Evolutionary conservation across 2,888 invertebrate species (phyloP), one percentile per base, ranked within the genome.

Genomic region (Phyllotreta cruciferae): DNA sequence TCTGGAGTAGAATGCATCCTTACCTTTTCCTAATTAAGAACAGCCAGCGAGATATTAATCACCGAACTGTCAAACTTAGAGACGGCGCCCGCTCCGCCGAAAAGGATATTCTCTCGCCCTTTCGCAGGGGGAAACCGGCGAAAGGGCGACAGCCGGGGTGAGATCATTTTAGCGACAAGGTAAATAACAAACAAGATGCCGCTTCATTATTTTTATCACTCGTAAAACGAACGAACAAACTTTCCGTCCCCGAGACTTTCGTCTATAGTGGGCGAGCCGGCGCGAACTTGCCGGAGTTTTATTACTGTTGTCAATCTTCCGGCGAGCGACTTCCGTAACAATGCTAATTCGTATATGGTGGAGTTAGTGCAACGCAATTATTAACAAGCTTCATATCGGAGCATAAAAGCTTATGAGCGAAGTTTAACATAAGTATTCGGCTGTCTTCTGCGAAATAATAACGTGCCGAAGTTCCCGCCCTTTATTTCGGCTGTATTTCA

Each of bases 41-140:
- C 58, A 47, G 47, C 49, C 56, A 47, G 58, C 47, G 49, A 47
- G 54, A 63, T 54, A 63, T 63, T 63, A 63, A 63, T 63, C 63
- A 63, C 58, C 54, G 11, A 58, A 45, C 53, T 54, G 63, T 63
- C 63, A 63, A 58, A 63, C 57, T 58, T 63, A 8, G 42, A 41
- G 49, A 60, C 42, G 52, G n/a, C 8, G 24, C 36, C 39, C 44
- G 52, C 37, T 53, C n/a, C 24, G 3, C 10, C 37, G 58, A 36
- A 52, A 52, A 38, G 52, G 10, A 41, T 9, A 41, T 24, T 9
- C n/a, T 56, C 35, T 56, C 44, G 36, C 45, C 56, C 44, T 37
- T 56, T 56, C 44, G 36, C n/a, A 44, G 35, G 36, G 14, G 38
- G 4, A 24, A 24, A 24, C 24, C 24, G 24, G 9, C n/a, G 7